Conservation (phyloP, 2,888 invertebrate genomes). For the Cosmorhoe ocellata region DNA sequence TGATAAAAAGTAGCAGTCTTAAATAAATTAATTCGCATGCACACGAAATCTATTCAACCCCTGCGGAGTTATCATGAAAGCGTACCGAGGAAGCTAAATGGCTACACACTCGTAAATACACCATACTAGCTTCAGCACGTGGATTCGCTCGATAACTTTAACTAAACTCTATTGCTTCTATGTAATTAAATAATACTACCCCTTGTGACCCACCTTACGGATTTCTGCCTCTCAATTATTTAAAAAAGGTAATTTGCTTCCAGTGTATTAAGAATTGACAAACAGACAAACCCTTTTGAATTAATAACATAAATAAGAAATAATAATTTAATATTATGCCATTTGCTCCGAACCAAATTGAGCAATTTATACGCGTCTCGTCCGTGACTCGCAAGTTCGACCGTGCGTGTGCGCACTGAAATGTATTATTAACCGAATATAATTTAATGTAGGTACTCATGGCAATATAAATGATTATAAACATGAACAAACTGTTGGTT, state of each 20-base stretch:
- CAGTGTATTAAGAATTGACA: constrained; percentile 2
- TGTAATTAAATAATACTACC: too few species aligned
- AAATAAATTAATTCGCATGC: constrained; percentile 30
- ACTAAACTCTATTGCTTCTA: too few species aligned
- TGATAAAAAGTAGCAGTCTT: constrained; percentile 20
- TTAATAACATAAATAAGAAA: constrained; percentile 39
- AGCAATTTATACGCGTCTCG: constrained; percentile 70
- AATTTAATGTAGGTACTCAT: neutral
- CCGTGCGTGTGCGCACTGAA: constrained; percentile 38
- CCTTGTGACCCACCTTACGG: too few species aligned
- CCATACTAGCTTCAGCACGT: constrained; percentile 28
- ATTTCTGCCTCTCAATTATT: too few species aligned
- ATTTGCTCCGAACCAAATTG: constrained; percentile 70
- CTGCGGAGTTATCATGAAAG: constrained; percentile 50
- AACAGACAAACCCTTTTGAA: constrained; percentile 9
- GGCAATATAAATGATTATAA: too few species aligned
- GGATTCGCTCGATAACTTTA: constrained; percentile 3
- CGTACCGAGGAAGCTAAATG: constrained; percentile 63
- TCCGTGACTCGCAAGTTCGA: constrained; percentile 40
- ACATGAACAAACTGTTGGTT: too few species aligned
- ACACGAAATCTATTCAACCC: constrained; percentile 36
- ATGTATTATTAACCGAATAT: constrained; percentile 45
- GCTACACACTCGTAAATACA: constrained; percentile 41
- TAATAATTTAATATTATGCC: constrained; percentile 74
- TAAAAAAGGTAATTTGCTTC: neutral